phyloP scores from a whole-genome alignment of 2,888 invertebrate genomes.

The Leptopilina drosophilae region DNA sequence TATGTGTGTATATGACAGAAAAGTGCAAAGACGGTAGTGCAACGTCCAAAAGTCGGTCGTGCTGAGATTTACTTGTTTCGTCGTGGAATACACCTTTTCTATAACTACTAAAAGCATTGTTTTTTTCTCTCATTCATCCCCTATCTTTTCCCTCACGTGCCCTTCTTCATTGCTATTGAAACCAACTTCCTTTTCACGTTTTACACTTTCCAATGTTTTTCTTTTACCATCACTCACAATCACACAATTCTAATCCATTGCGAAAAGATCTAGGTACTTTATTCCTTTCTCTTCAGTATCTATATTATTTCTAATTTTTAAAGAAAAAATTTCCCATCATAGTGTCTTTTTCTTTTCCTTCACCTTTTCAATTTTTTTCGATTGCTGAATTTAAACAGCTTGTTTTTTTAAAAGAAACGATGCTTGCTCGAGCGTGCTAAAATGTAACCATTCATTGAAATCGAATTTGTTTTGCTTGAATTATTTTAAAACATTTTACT shows the following conservation, averaged over 20 bases:
- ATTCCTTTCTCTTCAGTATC: too few relatives aligned
- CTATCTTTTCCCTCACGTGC: slow-evolving; percentile 2
- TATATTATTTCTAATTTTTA: too few relatives aligned
- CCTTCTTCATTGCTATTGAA: slow-evolving; percentile 38
- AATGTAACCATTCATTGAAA: too few relatives aligned
- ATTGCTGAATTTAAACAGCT: too few relatives aligned
- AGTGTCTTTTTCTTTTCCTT: too few relatives aligned
- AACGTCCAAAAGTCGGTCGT: slow-evolving; percentile 54
- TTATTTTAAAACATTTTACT: too few relatives aligned
- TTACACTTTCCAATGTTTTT: slow-evolving; percentile 40
- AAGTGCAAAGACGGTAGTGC: slow-evolving; percentile 41
- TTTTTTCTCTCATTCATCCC: neutral
- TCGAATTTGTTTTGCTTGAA: too few relatives aligned
- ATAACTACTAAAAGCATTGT: slow-evolving; percentile 19
- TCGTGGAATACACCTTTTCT: slow-evolving; percentile 40
- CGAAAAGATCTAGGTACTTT: too few relatives aligned
- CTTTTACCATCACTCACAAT: slow-evolving; percentile 1
- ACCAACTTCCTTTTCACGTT: slow-evolving; percentile 41
- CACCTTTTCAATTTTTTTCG: too few relatives aligned
- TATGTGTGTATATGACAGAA: slow-evolving; percentile 34
- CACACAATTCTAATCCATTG: neutral
- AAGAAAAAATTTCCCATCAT: too few relatives aligned
- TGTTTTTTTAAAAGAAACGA: too few relatives aligned
- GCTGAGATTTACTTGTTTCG: slow-evolving; percentile 58
- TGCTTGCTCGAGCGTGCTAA: too few relatives aligned